phyloP scores from a whole-genome alignment of 2,113 vertebrate species.

The Nothoprocta perdicaria region DNA sequence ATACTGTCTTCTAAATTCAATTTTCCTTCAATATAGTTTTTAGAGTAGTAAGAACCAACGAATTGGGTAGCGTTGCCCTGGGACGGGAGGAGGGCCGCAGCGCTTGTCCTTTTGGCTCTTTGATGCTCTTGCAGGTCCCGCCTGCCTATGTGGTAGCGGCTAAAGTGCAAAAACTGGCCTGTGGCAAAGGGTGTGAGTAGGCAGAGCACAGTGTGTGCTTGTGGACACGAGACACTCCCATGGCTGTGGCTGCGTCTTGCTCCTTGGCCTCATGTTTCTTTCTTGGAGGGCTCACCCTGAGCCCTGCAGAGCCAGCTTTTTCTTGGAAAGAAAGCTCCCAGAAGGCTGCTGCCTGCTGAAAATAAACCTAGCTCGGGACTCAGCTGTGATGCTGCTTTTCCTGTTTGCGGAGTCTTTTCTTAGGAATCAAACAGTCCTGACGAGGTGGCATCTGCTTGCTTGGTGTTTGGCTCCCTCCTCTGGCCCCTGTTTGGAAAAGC shows the following conservation, averaged over 20 bases:
- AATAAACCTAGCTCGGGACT: fast-evolving
- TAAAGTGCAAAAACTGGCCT: not conserved
- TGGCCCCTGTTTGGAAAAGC: not conserved
- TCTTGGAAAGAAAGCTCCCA: not conserved
- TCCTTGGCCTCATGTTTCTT: fast-evolving
- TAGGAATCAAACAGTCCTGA: not conserved
- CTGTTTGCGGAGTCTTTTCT: not conserved
- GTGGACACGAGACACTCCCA: not conserved
- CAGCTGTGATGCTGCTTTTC: not conserved
- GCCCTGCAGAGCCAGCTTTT: fast-evolving
- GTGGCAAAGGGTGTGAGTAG: fast-evolving
- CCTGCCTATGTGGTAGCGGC: not conserved
- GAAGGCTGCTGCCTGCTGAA: fast-evolving
- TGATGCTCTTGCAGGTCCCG: not conserved
- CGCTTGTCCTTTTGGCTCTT: not conserved
- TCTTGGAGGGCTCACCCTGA: no score
- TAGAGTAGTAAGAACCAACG: not conserved
- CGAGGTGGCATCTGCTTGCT: not conserved
- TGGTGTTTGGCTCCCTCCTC: slow-evolving; percentile 69
- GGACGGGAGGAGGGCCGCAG: not conserved
- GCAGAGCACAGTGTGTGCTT: not conserved
- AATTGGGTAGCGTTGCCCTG: not conserved
- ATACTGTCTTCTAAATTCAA: not conserved
- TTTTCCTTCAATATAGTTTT: not conserved
- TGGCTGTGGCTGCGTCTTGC: fast-evolving